Percentiles rank a stretch among this genome's conserved stretches.
These are phyloP conservation scores for Drosophila serrata DNA, from an alignment of 1,140 invertebrate species.

Conservation along the genomic window DNA sequence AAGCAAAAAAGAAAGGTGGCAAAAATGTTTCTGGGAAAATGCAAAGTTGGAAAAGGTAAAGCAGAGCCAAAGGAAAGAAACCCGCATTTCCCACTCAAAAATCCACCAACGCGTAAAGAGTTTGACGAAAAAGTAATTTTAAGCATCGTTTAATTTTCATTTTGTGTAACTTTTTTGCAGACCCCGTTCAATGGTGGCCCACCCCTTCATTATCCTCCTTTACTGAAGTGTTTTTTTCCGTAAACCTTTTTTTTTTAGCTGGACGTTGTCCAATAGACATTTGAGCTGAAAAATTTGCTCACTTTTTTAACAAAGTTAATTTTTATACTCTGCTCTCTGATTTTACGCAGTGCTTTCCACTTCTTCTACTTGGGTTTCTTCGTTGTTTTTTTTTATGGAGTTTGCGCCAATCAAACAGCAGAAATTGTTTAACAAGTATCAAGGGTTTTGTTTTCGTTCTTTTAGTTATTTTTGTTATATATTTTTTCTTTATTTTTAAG, in stretches of 20 bases:
- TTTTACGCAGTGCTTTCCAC: conserved; percentile 37
- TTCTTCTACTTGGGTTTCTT: conserved; percentile 16
- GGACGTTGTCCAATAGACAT: conserved; percentile 57
- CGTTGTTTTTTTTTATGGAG: conserved; percentile 28
- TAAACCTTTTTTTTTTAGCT: conserved; percentile 60
- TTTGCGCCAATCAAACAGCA: conserved; percentile 52
- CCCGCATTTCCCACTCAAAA: conserved; percentile 20
- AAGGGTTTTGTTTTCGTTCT: conserved; percentile 47
- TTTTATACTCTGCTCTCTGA: conserved; percentile 68
- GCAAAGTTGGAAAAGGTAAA: conserved; percentile 4
- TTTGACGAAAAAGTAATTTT: conserved; percentile 83
- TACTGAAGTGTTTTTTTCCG: conserved; percentile 16
- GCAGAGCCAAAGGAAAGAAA: neutral
- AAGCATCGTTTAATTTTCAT: conserved; percentile 83
- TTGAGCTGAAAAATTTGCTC: conserved; percentile 68
- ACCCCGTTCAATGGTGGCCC: conserved; percentile 24
- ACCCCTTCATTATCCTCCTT: conserved; percentile 5
- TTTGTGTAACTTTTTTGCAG: conserved; percentile 66
- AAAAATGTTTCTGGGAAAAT: conserved; percentile 2
- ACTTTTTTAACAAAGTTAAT: conserved; percentile 80
- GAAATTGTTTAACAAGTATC: conserved; percentile 65
- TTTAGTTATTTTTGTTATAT: neutral
- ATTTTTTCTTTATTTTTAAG: conserved; percentile 8
- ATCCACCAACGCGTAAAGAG: conserved; percentile 55
- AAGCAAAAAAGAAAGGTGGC: neutral